These are phyloP conservation scores for Tiliacea citrago DNA, from an alignment of 2,888 invertebrate genomes.

Conservation along the genomic window DNA sequence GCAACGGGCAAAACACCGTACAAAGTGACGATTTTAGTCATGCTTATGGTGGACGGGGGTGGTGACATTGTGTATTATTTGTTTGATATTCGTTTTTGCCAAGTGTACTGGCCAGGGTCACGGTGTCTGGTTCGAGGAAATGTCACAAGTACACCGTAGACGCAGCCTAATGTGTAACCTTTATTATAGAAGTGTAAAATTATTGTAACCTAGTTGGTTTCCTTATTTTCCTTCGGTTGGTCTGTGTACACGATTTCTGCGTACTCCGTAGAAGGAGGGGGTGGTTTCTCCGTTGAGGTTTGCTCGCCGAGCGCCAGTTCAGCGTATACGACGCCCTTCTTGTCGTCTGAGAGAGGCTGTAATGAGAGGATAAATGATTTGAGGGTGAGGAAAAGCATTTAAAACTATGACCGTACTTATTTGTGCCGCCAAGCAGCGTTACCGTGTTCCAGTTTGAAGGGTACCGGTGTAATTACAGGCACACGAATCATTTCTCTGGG, in stretches of 20 bases:
- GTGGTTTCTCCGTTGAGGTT: slow-evolving; percentile 79
- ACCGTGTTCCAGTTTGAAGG: neutral
- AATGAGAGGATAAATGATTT: slow-evolving; percentile 34
- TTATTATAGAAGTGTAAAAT: neutral
- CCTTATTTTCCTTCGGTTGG: slow-evolving; percentile 84
- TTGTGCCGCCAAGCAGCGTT: neutral
- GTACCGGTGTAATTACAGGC: too few relatives aligned
- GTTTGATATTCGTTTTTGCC: neutral
- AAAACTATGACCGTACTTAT: too few relatives aligned
- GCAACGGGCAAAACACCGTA: neutral
- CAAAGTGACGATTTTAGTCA: neutral
- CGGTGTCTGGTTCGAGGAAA: neutral
- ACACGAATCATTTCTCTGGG: too few relatives aligned
- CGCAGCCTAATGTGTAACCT: neutral
- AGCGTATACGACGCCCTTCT: slow-evolving; percentile 93
- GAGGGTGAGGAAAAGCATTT: neutral
- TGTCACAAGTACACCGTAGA: neutral
- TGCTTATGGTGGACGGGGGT: too few relatives aligned
- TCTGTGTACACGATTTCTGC: slow-evolving; percentile 95
- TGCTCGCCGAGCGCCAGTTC: slow-evolving; percentile 92
- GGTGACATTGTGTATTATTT: neutral
- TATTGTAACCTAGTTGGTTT: slow-evolving; percentile 59
- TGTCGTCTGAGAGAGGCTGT: slow-evolving; percentile 87
- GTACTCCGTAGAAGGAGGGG: slow-evolving; percentile 91
- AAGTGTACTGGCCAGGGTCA: neutral